Base-by-base conservation (phyloP, 1,140 invertebrate genomes). In the Choristoneura fumiferana region DNA sequence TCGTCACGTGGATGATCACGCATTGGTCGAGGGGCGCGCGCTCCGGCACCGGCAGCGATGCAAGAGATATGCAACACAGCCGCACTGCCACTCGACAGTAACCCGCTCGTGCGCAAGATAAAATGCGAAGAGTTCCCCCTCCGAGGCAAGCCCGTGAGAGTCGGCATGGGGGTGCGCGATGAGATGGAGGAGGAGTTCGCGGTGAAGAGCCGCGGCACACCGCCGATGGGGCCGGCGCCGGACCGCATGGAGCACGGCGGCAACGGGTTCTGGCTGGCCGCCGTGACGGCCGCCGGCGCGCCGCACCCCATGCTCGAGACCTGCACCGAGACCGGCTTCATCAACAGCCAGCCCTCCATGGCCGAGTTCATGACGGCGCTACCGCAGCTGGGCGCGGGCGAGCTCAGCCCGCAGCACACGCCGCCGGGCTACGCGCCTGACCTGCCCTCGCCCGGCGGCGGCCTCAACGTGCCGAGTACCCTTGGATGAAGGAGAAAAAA, bases 401-500 rank as follows among this genome's bases (percentile, higher is more conserved):
- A 91, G 88, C 76, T 93, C 75, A 78, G 91, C 79, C 91, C 89
- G 36, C 90, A 89, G 68, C 87, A 89, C 69, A 89, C 90, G 15
- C 90, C 91, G 12, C 91, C 93, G 59, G 73, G 91, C 59, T 89
- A 92, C 89, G 69, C 90, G 75, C 76, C 92, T 54, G 94, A 92
- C 76, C 85, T 91, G 1, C 90, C 90, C 0, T 92, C 92, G 0
- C 93, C 93, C 34, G 93, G 92, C 2, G 84, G 91, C 22, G 93
- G 93, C 14, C 93, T 95, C 69, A 95, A 95, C 80, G 95, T 97
- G 49, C 96, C 14, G 96, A 98, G 76, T 98, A 97, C 84, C 96
- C 97, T 0, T 98, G 97, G 97, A 98, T 98, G 97, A 98, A 98
- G 83, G 97, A 98, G 89, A 98, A 98, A 91, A 98, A 98, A 89